Base-by-base conservation (phyloP, 1,140 invertebrate genomes). In the Cataglyphis hispanica region DNA sequence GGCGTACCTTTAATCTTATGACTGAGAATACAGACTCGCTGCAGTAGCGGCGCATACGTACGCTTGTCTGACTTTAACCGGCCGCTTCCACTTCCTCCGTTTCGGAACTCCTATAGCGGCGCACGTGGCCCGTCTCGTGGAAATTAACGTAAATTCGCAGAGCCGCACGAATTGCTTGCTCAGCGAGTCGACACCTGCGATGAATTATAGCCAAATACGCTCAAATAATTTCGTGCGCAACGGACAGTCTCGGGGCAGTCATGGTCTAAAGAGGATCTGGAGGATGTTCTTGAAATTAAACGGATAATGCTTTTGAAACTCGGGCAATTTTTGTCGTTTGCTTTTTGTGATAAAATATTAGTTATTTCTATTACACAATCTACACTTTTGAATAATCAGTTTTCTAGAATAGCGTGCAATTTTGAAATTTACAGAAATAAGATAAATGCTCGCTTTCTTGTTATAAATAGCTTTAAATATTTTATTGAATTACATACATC, bases 161-260 rank as follows among this genome's bases (percentile, higher is more conserved):
- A 78, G 66, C 63, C 53, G 34, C 63, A n/a, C 58, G 61, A 78
- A 86, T 72, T 70, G 85, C 85, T 86, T 72, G 77, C 50, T 85
- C 84, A 80, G 84, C 84, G 84, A 81, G 75, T 85, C 76, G 84
- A 85, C 84, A 85, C 84, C 84, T 80, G 75, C 67, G 67, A 83
- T 83, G 67, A 86, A 83, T 83, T 83, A 81, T 83, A 78, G 77
- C 64, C 85, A 61, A 74, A 50, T 66, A 53, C 43, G 77, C 66
- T 83, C 74, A 64, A 84, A 63, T 77, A 77, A 84, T 50, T 77
- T 84, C 43, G 60, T n/a, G 60, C 25, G 31, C 43, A 34, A 19
- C 56, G n/a, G 16, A 61, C 25, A 10, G 13, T 16, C n/a, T 16
- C n/a, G 10, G 46, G 46, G 64, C 19, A 50, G 53, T n/a, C 61